phyloP scores from a whole-genome alignment of 2,797 vertebrate genomes.

The Gouania willdenowi region DNA sequence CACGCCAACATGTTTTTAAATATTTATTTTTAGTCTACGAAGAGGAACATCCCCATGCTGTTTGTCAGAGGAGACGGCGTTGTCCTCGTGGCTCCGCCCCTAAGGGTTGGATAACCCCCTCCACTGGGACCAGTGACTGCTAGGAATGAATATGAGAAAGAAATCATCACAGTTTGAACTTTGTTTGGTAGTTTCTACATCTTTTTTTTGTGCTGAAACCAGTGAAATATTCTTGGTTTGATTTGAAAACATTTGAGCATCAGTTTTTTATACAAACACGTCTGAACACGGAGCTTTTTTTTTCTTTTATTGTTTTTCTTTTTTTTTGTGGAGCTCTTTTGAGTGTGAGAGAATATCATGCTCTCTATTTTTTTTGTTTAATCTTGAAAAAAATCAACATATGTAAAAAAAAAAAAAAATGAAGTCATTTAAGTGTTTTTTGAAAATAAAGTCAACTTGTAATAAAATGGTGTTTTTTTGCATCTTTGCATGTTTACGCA shows the following conservation, averaged over 20 bases:
- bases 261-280: too few relatives aligned
- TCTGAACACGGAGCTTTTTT: too few relatives aligned
- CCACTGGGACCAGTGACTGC: too few relatives aligned
- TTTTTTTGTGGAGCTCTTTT: background rate
- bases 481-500: too few relatives aligned
- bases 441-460: too few relatives aligned
- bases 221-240: background rate
- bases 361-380: constrained; percentile 23
- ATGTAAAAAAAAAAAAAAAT: background rate
- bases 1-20: too few relatives aligned
- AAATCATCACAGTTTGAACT: too few relatives aligned
- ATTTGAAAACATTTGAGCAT: background rate
- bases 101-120: constrained; percentile 85
- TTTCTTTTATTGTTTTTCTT: too few relatives aligned
- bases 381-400: constrained; percentile 30
- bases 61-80: constrained; percentile 97
- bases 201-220: background rate
- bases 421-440: background rate
- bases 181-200: too few relatives aligned
- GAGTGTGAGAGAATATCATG: too few relatives aligned
- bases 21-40: constrained; percentile 86
- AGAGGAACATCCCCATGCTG: constrained; percentile 98
- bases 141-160: too few relatives aligned
- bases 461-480: too few relatives aligned
- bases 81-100: constrained; percentile 92